Evolutionary conservation across 2,888 invertebrate genomes (phyloP).

Genomic region (Melolontha melolontha): DNA sequence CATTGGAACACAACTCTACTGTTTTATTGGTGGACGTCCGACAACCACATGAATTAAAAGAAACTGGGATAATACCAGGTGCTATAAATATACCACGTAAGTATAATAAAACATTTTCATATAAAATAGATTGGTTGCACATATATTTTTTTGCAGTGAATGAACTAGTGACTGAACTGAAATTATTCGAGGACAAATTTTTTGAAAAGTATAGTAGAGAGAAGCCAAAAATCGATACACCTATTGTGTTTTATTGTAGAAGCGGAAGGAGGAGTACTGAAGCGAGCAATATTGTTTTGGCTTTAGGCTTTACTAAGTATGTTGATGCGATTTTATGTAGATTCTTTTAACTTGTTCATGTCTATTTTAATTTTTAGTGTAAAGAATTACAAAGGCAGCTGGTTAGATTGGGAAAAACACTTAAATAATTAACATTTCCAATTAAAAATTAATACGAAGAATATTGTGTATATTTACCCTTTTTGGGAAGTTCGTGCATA

Average conservation of each 20-base stretch:
- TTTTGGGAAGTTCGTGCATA: background rate
- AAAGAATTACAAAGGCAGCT: conserved; percentile 52
- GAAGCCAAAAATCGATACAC: conserved; percentile 71
- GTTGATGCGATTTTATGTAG: conserved; percentile 44
- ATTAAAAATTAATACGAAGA: too few relatives aligned
- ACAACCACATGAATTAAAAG: conserved; percentile 77
- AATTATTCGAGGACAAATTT: conserved; percentile 66
- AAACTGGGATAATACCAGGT: conserved; percentile 76
- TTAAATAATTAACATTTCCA: background rate
- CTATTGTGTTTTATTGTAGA: conserved; percentile 78
- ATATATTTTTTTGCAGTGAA: conserved; percentile 42
- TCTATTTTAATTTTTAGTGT: conserved; percentile 48
- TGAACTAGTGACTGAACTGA: conserved; percentile 43
- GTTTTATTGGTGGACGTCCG: conserved; percentile 81
- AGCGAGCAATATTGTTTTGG: conserved; percentile 71
- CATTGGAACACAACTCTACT: conserved; percentile 63
- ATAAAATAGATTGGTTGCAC: background rate
- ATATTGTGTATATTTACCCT: too few relatives aligned
- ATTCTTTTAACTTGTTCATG: background rate
- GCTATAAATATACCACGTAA: conserved; percentile 28
- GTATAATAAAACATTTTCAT: background rate
- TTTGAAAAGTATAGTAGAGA: conserved; percentile 68
- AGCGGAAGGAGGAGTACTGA: conserved; percentile 74
- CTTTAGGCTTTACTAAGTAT: conserved; percentile 74
- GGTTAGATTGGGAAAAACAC: conserved; percentile 52